phyloP scores from a whole-genome alignment of 2,888 invertebrate genomes.

The Endotricha flammealis region DNA sequence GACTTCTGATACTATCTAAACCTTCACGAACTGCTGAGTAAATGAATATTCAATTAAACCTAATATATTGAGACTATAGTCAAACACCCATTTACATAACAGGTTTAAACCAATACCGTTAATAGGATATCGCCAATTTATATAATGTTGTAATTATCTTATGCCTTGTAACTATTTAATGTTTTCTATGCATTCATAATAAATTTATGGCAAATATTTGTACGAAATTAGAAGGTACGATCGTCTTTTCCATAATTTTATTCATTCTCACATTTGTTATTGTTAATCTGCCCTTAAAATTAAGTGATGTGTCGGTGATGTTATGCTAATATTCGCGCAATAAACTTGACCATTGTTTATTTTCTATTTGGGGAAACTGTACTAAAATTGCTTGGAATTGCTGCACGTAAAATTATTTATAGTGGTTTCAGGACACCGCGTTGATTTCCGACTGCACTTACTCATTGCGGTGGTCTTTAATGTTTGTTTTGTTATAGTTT shows the following conservation, averaged over 20 bases:
- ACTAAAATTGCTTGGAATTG: conserved; percentile 15
- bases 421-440: conserved; percentile 54
- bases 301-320: too few species aligned
- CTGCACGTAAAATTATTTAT: conserved; percentile 44
- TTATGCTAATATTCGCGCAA: too few species aligned
- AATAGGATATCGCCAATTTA: conserved; percentile 4
- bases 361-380: conserved; percentile 16
- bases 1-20: conserved; percentile 26
- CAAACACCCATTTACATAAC: conserved; percentile 31
- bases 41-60: conserved; percentile 22
- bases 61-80: conserved; percentile 17
- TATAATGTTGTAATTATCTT: conserved; percentile 6
- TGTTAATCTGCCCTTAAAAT: too few species aligned
- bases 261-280: too few species aligned
- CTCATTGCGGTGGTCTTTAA: conserved; percentile 67
- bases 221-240: too few species aligned
- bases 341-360: conserved; percentile 9
- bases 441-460: conserved; percentile 41
- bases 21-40: conserved; percentile 17
- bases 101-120: conserved; percentile 17
- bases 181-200: too few species aligned
- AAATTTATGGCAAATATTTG: too few species aligned
- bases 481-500: conserved; percentile 58
- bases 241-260: too few species aligned
- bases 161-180: conserved; percentile 5